phyloP scores from a whole-genome alignment of 2,113 vertebrate genomes.

The Peromyscus leucopus region DNA sequence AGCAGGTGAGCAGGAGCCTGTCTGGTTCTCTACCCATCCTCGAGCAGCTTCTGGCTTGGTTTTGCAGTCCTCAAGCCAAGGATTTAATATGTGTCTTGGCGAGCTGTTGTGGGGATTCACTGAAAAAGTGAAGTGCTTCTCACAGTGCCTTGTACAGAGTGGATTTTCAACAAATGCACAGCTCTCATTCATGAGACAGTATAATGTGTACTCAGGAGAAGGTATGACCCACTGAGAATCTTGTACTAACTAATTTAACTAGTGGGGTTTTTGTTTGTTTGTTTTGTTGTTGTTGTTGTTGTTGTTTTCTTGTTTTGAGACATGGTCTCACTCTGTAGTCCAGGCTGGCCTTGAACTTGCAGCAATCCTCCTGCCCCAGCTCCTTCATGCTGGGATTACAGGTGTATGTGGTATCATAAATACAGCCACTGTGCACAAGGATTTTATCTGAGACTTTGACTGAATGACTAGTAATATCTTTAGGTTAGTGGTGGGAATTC shows the following conservation, averaged over 20 bases:
- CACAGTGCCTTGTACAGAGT: background rate
- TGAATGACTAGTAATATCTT: background rate
- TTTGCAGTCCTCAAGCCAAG: background rate
- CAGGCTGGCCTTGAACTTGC: background rate
- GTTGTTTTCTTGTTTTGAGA: background rate
- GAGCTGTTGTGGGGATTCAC: background rate
- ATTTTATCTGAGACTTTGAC: background rate
- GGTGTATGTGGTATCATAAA: background rate
- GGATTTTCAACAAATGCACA: background rate
- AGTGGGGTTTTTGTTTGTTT: background rate
- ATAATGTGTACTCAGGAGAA: background rate
- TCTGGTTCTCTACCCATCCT: background rate
- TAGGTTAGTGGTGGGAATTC: background rate
- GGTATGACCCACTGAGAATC: background rate
- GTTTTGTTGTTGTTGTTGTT: background rate
- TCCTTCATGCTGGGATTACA: background rate
- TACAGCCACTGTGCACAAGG: background rate
- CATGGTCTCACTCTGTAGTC: background rate
- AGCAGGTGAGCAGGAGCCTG: fast-evolving
- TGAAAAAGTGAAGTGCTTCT: background rate
- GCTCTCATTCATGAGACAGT: background rate
- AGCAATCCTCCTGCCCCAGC: background rate
- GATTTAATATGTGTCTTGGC: background rate
- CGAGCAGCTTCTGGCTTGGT: background rate
- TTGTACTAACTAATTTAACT: background rate